Evolutionary conservation across 2,888 invertebrate genomes (phyloP), one percentile per base, ranked within the genome.

Genomic region (Cataglyphis rosenhaueri): DNA sequence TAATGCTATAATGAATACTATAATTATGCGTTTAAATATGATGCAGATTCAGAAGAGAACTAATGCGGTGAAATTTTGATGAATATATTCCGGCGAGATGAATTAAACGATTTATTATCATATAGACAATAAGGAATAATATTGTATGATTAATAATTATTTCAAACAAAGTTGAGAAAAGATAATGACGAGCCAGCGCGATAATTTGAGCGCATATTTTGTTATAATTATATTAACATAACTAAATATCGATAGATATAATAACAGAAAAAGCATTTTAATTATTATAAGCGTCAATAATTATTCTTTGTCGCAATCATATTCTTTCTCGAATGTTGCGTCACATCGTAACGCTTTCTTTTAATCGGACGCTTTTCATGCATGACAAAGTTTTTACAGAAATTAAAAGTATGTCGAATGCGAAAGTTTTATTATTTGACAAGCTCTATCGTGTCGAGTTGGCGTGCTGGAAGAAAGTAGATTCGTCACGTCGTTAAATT

Each of bases 351-450:
- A 64, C 3, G 52, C 61, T 66, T 81, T 44, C 32, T 21, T 29
- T 35, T 59, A 21, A 73, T 41, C 66, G 35, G 12, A 81, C 57
- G 71, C 38, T 52, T 61, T 55, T 15, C 41, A 29, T 35, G 64
- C 38, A 81, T 71, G 84, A 81, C 64, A 65, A 71, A 65, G 76
- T 76, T 70, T 70, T 75, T 57, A 48, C 12, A 3, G 82, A 76
- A 75, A 76, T 76, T 70, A 64, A 84, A 84, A 84, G 84, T 82
- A 59, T 70, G 68, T 57, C 66, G 68, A 66, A 84, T 81, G 75
- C 70, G 79, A 21, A 48, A 18, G 55, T 21, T 52, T 38, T 44
- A 48, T 68, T 59, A 78, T 71, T 12, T 25, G 32, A 52, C n/a
- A 52, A n/a, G 66, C 6, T 41, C 48, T 12, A 52, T 41, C 41